Conservation (phyloP, 2,797 vertebrate species). For the Nannoperca australis region DNA sequence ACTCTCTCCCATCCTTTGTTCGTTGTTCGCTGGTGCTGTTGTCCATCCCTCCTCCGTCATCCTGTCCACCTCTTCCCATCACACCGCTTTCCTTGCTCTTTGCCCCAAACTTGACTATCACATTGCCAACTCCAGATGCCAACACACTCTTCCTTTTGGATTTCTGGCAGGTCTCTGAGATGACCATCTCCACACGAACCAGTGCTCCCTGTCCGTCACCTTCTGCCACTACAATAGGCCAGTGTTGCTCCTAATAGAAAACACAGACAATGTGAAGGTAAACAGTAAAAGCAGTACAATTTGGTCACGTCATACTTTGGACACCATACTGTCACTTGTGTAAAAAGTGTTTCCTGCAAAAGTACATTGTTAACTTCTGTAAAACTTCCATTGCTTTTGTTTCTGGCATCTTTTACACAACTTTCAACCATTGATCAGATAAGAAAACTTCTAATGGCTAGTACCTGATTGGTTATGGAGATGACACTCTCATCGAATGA, state of each 20-base stretch:
- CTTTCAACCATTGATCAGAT: neutral
- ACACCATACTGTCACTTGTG: neutral
- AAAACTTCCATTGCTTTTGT: neutral
- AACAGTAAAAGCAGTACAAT: neutral
- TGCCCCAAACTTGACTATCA: constrained; percentile 91
- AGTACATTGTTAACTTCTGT: neutral
- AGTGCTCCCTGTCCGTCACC: constrained; percentile 93
- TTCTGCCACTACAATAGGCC: constrained; percentile 92
- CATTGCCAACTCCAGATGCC: constrained; percentile 89
- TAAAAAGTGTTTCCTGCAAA: neutral
- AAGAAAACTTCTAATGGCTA: neutral
- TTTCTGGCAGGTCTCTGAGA: constrained; percentile 96
- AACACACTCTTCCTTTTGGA: constrained; percentile 95
- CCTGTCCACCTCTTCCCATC: constrained; percentile 74
- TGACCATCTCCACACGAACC: constrained; percentile 94
- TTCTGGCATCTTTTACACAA: neutral
- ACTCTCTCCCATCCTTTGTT: constrained; percentile 86
- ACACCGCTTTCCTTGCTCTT: constrained; percentile 84
- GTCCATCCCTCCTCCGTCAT: constrained; percentile 79
- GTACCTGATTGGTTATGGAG: constrained; percentile 87
- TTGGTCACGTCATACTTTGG: neutral
- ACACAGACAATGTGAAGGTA: neutral
- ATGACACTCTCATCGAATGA: constrained; percentile 93
- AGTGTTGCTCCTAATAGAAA: constrained; percentile 84
- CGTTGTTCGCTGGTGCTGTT: constrained; percentile 86